Base-by-base conservation (phyloP, 2,797 vertebrate species). In the Rachycentron canadum region DNA sequence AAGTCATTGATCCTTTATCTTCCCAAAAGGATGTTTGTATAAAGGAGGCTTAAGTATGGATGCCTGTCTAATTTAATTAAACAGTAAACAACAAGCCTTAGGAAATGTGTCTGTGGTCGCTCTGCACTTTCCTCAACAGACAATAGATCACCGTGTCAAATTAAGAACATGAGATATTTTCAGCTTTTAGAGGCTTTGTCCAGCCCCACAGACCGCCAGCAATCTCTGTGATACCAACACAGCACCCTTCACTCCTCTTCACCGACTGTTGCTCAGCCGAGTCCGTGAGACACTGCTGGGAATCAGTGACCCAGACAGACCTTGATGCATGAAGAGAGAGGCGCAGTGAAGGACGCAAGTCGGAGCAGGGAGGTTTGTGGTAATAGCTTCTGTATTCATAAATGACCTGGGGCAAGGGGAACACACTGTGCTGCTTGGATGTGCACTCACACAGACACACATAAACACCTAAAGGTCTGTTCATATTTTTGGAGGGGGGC, bases 291-390 rank as follows among this genome's bases (percentile, higher is more conserved):
- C 76, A 65, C 74, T 61, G 64, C 55, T 62, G 73, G 65, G 57
- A 73, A 49, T 72, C 74, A 82, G 14, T 59, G 74, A 85, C 66
- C 78, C 69, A 78, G 23, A 65, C 52, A 60, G 41, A 76, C 80
- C 45, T 62, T 63, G 58, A 61, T 25, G 47, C 43, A 43, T 14
- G 5, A 41, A 25, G 17, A 32, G 26, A 61, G 59, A 65, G 36
- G 23, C 14, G 58, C 45, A 76, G 12, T 17, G 11, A 59, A n/a
- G 45, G 36, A 62, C 19, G 32, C 13, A 38, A 41, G 47, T 5
- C 25, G 45, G 11, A 66, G 19, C 30, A 36, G 16, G 16, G 26
- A 21, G 30, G 28, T 40, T 45, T 10, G 25, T 28, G 17, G 53
- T 50, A 47, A 65, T 17, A 10, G 19, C 4, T 45, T 49, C 57